Conservation (phyloP, 2,113 vertebrate genomes). For the Pleuronectes platessa region DNA sequence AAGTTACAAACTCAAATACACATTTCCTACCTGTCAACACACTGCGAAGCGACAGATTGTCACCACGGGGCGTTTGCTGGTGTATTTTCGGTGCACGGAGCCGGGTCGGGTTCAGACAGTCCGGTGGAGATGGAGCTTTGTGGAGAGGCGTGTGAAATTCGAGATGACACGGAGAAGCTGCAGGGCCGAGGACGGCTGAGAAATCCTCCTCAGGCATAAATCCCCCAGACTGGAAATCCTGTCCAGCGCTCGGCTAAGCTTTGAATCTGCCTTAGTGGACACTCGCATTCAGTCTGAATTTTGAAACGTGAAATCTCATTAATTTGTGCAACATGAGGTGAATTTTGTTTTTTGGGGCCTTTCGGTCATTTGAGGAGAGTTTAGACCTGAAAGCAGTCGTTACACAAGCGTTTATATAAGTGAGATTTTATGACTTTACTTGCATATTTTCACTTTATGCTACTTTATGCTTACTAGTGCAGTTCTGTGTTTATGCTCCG, state of each 20-base stretch:
- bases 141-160: slow-evolving; percentile 68
- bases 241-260: slow-evolving; percentile 60
- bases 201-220: slow-evolving; percentile 71
- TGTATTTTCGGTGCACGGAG: slow-evolving; percentile 14
- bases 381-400: not conserved
- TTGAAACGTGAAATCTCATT: slow-evolving; percentile 30
- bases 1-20: slow-evolving; percentile 13
- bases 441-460: too few species aligned
- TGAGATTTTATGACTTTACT: too few species aligned
- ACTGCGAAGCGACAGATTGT: slow-evolving; percentile 22
- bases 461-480: too few species aligned
- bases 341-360: not conserved
- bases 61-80: not conserved
- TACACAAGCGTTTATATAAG: not conserved
- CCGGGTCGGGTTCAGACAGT: slow-evolving; percentile 47
- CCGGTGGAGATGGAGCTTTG: slow-evolving; percentile 56
- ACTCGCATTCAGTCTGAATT: slow-evolving; percentile 35
- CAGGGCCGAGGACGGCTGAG: slow-evolving; percentile 51
- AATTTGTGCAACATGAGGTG: slow-evolving; percentile 1
- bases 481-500: too few species aligned
- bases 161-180: slow-evolving; percentile 65
- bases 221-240: slow-evolving; percentile 68
- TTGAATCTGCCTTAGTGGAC: slow-evolving; percentile 36
- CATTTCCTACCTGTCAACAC: slow-evolving; percentile 42
- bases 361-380: slow-evolving; percentile 3